A percentile compares a stretch with the other conserved stretches of the same genome.
Evolutionary conservation across 2,797 vertebrate genomes (phyloP).

Genomic region (Neosilurus mollespiculum): DNA sequence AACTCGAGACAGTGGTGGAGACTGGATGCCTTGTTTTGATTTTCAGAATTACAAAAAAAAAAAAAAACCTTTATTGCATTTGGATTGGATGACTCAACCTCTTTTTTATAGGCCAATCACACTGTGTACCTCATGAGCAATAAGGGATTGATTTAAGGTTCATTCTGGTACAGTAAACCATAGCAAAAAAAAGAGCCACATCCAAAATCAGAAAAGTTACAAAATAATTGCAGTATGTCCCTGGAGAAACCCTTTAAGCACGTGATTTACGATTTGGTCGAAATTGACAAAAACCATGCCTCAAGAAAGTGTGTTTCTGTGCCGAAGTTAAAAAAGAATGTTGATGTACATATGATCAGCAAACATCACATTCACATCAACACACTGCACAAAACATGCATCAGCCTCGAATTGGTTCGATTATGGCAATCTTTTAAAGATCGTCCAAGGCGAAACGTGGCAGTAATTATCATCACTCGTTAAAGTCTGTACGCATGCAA

Average conservation of each 20-base stretch:
- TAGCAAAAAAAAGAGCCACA: conserved; percentile 40
- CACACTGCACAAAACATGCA: conserved; percentile 54
- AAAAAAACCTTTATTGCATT: conserved; percentile 43
- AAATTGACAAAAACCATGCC: conserved; percentile 10
- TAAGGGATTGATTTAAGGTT: conserved; percentile 46
- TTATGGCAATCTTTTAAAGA: conserved; percentile 1
- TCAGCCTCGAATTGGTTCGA: conserved; percentile 19
- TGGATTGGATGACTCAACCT: conserved; percentile 43
- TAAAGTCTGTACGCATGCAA: not conserved
- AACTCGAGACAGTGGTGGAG: conserved; percentile 40
- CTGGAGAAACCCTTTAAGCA: not conserved
- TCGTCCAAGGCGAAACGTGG: not conserved
- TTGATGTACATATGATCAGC: conserved; percentile 16
- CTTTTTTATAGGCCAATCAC: conserved; percentile 49
- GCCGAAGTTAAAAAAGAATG: not conserved
- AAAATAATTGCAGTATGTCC: conserved; percentile 42
- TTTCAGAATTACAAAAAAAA: conserved; percentile 39
- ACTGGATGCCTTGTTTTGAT: conserved; percentile 51
- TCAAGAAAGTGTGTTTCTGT: conserved; percentile 3
- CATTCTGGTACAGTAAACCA: conserved; percentile 47
- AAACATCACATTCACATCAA: conserved; percentile 6
- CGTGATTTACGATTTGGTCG: conserved; percentile 36
- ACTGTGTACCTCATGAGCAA: conserved; percentile 43
- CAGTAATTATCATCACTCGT: conserved; percentile 9
- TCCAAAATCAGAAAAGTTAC: conserved; percentile 33